Conservation (phyloP, 2,888 invertebrate species). For the Mimas tiliae region DNA sequence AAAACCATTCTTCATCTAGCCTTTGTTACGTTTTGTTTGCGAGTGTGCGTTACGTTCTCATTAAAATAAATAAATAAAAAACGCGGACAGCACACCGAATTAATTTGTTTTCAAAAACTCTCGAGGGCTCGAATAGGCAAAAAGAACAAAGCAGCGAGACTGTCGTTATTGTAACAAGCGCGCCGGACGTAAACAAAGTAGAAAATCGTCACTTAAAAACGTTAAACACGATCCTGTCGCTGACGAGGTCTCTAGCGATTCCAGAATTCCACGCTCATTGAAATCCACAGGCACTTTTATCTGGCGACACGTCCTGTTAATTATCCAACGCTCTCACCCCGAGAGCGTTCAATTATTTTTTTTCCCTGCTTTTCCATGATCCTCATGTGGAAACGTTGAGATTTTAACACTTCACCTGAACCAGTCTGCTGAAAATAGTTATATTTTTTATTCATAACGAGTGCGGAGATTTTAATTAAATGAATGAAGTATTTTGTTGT, state of each 20-base stretch:
- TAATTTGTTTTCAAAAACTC: slow-evolving; percentile 60
- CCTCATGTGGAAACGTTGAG: slow-evolving; percentile 80
- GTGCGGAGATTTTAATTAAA: slow-evolving; percentile 77
- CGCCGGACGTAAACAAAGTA: slow-evolving; percentile 65
- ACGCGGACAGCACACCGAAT: slow-evolving; percentile 43
- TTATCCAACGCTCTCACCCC: slow-evolving; percentile 78
- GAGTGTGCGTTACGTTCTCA: slow-evolving; percentile 34
- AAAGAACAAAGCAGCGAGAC: slow-evolving; percentile 54
- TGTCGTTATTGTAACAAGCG: slow-evolving; percentile 60
- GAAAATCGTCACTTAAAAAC: slow-evolving; percentile 73
- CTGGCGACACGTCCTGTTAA: slow-evolving; percentile 83
- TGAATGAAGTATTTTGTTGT: slow-evolving; percentile 69
- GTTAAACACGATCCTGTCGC: slow-evolving; percentile 59
- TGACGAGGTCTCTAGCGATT: slow-evolving; percentile 60
- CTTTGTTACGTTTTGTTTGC: slow-evolving; percentile 19
- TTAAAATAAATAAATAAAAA: slow-evolving; percentile 42
- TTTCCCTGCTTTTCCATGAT: slow-evolving; percentile 75
- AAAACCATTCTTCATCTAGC: slow-evolving; percentile 15
- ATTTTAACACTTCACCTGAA: slow-evolving; percentile 83
- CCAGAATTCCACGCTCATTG: slow-evolving; percentile 70
- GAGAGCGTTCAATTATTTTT: slow-evolving; percentile 80
- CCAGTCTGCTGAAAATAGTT: slow-evolving; percentile 75
- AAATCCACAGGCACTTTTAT: slow-evolving; percentile 79
- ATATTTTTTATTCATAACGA: slow-evolving; percentile 66
- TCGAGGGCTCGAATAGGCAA: slow-evolving; percentile 45